Evolutionary conservation across 64 coral and sea anemone species (phyloP), one percentile per base, ranked within the genome.

Genomic region (Exaiptasia diaphana): DNA sequence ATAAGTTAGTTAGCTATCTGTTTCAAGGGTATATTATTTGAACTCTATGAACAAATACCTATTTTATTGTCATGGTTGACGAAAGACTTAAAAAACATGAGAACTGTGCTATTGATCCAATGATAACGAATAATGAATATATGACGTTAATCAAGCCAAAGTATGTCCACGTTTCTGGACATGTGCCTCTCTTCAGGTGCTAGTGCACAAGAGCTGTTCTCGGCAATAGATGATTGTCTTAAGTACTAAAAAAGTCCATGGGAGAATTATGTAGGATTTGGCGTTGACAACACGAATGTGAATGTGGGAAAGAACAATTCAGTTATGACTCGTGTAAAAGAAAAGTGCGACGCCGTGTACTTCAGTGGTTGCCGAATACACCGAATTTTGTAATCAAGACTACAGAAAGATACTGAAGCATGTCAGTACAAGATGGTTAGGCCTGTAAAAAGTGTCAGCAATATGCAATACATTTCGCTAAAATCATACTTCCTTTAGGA

Each of bases 331-430:
- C 67, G 86, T 44, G 64, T 90, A 5, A 50, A 77, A 60, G 54
- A 7, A 13, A 18, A 75, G 23, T 77, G 83, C 69, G 49, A 12
- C 12, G 24, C n/a, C 14, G 79, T 90, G 15, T 83, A 75, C 28
- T 83, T 90, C 71, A 90, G 42, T 75, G 72, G 88, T 10, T 83
- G 88, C 80, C 88, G 64, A 83, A 25, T 83, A 83, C 38, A 38
- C 61, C 28, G 10, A 71, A 0, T 83, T 71, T 55, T 83, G 45
- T 39, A 45, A 83, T 39, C 65, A 70, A 25, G 80, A 71, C 14
- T 83, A 83, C 28, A 61, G 33, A 10, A 25, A 83, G 67, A 50
- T 71, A 12, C 12, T 83, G 24, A 83, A 83, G 39, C 67, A 83
- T 83, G 30, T 38, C 5, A 77, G 8, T 34, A 58, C 3, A 11